These are phyloP conservation scores for Aphelocoma californica DNA, from an alignment of 2,797 vertebrate genomes.

Conservation along the genomic window DNA sequence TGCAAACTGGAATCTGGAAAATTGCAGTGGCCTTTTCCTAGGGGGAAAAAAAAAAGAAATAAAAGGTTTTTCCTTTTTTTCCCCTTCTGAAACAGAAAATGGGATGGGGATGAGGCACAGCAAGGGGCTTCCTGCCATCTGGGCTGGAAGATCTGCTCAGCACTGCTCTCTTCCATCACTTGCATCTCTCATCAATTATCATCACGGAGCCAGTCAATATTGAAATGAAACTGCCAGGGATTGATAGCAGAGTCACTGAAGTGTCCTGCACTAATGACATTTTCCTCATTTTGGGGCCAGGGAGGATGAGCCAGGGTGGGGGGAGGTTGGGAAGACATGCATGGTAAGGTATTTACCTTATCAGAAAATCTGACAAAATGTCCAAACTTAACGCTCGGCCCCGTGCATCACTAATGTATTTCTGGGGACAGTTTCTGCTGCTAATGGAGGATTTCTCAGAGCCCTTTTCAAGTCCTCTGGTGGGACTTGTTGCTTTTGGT, in stretches of 20 bases:
- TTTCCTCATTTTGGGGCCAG: not conserved
- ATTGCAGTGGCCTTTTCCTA: not conserved
- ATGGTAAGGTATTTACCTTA: not conserved
- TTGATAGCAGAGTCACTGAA: not conserved
- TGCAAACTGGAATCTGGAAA: not conserved
- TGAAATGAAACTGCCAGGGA: constrained; percentile 32
- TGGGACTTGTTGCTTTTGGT: not conserved
- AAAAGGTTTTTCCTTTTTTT: not conserved
- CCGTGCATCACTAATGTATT: not conserved
- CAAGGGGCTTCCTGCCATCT: not conserved
- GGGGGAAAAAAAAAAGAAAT: not conserved
- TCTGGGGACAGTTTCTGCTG: not conserved
- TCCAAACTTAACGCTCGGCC: not conserved
- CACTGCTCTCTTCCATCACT: not conserved
- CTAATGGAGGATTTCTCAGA: not conserved
- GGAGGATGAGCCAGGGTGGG: not conserved
- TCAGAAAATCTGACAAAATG: not conserved
- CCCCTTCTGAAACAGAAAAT: not conserved
- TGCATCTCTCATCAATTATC: constrained; percentile 18
- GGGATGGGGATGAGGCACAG: not conserved
- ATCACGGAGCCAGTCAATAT: constrained; percentile 11
- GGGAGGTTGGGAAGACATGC: not conserved
- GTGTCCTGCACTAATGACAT: not conserved
- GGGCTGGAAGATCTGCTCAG: not conserved
- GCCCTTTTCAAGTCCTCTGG: not conserved